Base-by-base conservation (phyloP, 2,113 vertebrate species). In the Clarias magur region DNA sequence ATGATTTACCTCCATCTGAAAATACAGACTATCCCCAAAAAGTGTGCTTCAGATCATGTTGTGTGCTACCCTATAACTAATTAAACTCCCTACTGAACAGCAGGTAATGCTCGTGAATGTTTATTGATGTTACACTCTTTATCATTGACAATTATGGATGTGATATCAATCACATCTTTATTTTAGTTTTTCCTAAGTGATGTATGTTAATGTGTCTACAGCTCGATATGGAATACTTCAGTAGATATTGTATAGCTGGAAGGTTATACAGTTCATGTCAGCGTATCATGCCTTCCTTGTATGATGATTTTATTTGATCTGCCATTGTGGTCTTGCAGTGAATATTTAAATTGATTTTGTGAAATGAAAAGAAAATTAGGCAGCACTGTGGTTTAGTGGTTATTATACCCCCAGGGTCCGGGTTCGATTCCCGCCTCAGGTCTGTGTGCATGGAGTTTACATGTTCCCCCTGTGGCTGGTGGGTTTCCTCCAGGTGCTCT, bases 1-100 rank as follows among this genome's bases (percentile, higher is more conserved):
- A 27, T 17, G 25, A 78, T 78, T 78, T 75, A 48, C 72, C 42
- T 53, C 25, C 38, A 76, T 76, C 73, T 76, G 73, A 21, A 76
- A 6, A 25, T 25, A 8, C 25, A 72, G 42, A 4, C 42, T 42
- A 42, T 42, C 42, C 42, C 42, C 6, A 42, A 42, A 42, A 3
- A 38, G 68, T 19, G 2, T 34, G 68, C 68, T 38, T 70, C 27
- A 19, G 3, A 17, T 72, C 19, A 42, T 42, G 42, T 72, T 17
- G 30, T 72, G 30, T 38, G 70, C 38, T 23, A 42, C 7, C 15
- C 27, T 68, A 17, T 34, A 27, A 30, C 15, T 3, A 68, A 68
- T 38, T 34, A 72, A 72, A 72, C 17, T 10, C 6, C 17, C 34
- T 42, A 72, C 19, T 42, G 19, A 72, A 8, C 30, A 21, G 70